Evolutionary conservation across 2,888 invertebrate genomes (phyloP), one percentile per base, ranked within the genome.

Genomic region (Philaethria dido): DNA sequence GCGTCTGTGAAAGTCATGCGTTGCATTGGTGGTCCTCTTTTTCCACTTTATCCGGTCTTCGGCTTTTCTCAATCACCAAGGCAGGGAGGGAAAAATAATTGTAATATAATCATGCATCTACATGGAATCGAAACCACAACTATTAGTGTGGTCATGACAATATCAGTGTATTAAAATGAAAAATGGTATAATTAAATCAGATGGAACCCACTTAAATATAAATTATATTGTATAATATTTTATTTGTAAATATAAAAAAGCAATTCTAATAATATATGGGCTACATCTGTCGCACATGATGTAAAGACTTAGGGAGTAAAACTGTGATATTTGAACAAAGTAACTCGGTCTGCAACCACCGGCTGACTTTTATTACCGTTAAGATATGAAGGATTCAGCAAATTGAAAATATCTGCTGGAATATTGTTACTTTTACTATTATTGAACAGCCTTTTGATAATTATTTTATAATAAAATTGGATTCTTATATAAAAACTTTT

Each of bases 321-420:
- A 48, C 48, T 18, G 47, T 59, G 20, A 57, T 64, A 48, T 64
- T 48, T 57, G 47, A 57, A 64, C 47, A 25, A 39, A 64, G 29
- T 59, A 59, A 55, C 29, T 57, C 33, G 14, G 18, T 39, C 47
- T 33, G 14, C 48, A 48, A 57, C 47, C 55, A 47, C 39, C 64
- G 29, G 57, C 25, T 64, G 64, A 64, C 57, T 64, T 57, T 57
- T 64, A 64, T 47, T 44, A 39, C 47, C 25, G 8, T 52, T 13
- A 25, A 11, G 9, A 36, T 47, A 57, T 48, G 57, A 57, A 57
- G 33, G 39, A 57, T 57, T 39, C 39, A 18, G 64, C 57, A 57
- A 64, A 57, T 47, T 64, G 39, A 64, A 64, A 64, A 57, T 47
- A 48, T 57, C 3, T 18, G 47, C 25, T 55, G 1, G n/a, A 42